Evolutionary conservation across 2,113 vertebrate genomes (phyloP), one percentile per base, ranked within the genome.

Genomic region (Axis porcinus): DNA sequence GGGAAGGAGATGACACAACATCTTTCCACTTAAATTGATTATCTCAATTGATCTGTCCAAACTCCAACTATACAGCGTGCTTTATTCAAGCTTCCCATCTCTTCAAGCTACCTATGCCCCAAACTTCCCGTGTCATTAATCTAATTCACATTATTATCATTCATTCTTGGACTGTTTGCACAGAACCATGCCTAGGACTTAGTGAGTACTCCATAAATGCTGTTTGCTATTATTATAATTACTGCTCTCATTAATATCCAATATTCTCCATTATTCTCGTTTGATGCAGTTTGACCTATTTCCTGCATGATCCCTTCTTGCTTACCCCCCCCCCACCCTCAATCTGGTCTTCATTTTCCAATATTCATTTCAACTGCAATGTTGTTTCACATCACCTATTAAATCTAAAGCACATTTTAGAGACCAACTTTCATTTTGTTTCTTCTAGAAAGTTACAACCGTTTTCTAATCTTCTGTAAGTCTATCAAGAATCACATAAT

Each of bases 341-440:
- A 70, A 50, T 15, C 15, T 84, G 13, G 23, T 86, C 36, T 85
- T 91, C 58, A 62, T 84, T 92, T 78, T 62, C 25, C 60, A 85
- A 40, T 15, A 82, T 30, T 86, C 11, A 45, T 6, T n/a, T 40
- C 85, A 94, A 86, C 50, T 57, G 50, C 33, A 70, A 47, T 33
- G 33, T 33, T 15, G 23, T 64, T 60, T 54, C 60, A 82, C 16
- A 58, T 89, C 12, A 55, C 27, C 50, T 45, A 85, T 12, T 83
- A 94, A 97, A 90, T 67, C 23, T 58, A 91, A 95, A 79, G 25
- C 43, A 83, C 23, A 85, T 58, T 70, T 89, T 54, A 89, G 91
- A 70, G 23, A 4, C 28, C 27, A 85, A n/a, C 16, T 97, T 93
- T 90, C 85, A 58, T 16, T 91, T 28, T 45, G 15, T 58, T 62